These are phyloP conservation scores for Dynastes grantii DNA, from an alignment of 2,888 invertebrate species.

Conservation along the genomic window DNA sequence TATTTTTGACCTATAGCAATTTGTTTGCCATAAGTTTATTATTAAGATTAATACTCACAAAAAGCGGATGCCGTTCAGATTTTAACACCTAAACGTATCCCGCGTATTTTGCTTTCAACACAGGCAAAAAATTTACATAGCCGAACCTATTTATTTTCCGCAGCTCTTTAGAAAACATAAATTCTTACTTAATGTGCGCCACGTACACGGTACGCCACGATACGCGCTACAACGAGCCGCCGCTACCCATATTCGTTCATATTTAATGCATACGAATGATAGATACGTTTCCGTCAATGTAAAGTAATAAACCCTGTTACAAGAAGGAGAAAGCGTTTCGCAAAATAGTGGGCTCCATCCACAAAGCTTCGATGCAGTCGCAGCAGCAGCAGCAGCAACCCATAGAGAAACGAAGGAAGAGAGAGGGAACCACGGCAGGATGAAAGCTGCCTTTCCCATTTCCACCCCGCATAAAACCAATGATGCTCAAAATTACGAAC, in stretches of 20 bases:
- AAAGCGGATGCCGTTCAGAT: no score
- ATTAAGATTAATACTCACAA: no score
- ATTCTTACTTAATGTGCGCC: conserved; percentile 28
- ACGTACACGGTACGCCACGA: not conserved
- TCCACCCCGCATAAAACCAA: conserved; percentile 58
- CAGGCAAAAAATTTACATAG: not conserved
- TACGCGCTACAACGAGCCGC: conserved; percentile 9
- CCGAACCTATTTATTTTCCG: conserved; percentile 9
- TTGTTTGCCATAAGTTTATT: no score
- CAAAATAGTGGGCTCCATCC: conserved; percentile 27
- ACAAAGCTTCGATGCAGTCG: not conserved
- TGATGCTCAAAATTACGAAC: conserved; percentile 59
- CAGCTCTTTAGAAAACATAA: conserved; percentile 28
- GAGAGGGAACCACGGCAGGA: not conserved
- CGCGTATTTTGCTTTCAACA: no score
- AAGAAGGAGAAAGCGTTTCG: conserved; percentile 2
- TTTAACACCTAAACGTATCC: no score
- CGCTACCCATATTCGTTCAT: conserved; percentile 27
- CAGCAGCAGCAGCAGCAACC: not conserved
- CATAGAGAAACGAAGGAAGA: not conserved
- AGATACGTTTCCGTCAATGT: conserved; percentile 37
- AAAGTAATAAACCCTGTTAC: conserved; percentile 43
- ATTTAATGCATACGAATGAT: conserved; percentile 40
- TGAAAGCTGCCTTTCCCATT: conserved; percentile 43
- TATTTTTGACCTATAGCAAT: no score